Evolutionary conservation across 2,797 vertebrate genomes (phyloP).

Genomic region (Spinibarbus caldwelli): DNA sequence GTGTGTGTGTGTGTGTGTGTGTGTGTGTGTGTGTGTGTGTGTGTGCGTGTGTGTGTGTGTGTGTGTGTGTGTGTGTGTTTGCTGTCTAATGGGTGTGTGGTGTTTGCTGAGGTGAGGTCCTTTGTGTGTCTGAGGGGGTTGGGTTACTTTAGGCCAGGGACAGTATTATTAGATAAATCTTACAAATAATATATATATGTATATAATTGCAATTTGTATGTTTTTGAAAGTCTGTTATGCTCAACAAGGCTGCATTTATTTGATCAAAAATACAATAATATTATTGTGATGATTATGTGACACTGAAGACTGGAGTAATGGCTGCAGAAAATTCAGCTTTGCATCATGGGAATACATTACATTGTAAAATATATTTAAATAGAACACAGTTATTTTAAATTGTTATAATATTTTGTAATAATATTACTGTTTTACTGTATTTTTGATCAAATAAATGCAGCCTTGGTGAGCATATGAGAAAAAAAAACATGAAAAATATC

Average conservation of each 20-base stretch:
- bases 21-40: too few relatives aligned
- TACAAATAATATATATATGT: neutral
- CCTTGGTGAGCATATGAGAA: neutral
- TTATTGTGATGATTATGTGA: neutral
- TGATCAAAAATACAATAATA: neutral
- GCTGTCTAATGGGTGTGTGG: conserved; percentile 32
- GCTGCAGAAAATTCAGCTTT: neutral
- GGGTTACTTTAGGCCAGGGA: neutral
- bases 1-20: too few relatives aligned
- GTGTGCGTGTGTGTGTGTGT: conserved; percentile 4
- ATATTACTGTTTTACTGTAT: neutral
- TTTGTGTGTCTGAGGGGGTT: conserved; percentile 18
- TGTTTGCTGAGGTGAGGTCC: conserved; percentile 33
- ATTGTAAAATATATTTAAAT: neutral
- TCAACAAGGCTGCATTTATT: neutral
- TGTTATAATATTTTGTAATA: neutral
- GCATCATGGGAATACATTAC: neutral
- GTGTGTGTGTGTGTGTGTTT: neutral
- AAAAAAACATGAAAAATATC: too few relatives aligned
- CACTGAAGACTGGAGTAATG: neutral
- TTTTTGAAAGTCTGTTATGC: neutral
- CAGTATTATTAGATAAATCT: neutral
- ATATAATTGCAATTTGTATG: neutral
- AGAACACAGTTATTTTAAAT: neutral
- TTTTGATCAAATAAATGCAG: neutral